phyloP scores from a whole-genome alignment of 2,113 vertebrate genomes.

The Crotalus horridus region DNA sequence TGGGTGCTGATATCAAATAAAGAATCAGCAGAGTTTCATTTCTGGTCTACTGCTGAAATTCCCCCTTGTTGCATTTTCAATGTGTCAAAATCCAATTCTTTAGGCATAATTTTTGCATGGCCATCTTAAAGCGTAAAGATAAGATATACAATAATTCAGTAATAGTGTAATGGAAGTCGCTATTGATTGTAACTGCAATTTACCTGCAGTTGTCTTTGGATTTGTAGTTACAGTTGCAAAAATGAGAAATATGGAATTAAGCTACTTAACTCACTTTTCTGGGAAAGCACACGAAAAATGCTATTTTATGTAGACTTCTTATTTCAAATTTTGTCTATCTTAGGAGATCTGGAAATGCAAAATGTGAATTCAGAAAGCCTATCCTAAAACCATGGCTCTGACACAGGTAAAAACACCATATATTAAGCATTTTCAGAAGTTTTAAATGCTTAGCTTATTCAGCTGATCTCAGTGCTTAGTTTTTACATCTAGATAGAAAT shows the following conservation, averaged over 20 bases:
- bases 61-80: not conserved
- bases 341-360: not conserved
- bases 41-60: not conserved
- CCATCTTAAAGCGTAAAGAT: not conserved
- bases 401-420: conserved; percentile 8
- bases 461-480: not conserved
- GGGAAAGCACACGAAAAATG: not conserved
- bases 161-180: not conserved
- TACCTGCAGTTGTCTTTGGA: not conserved
- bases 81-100: not conserved
- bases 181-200: not conserved
- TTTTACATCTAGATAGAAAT: not conserved
- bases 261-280: not conserved
- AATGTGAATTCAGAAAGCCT: not conserved
- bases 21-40: not conserved
- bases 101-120: not conserved
- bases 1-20: not conserved
- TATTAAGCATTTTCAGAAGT: not conserved
- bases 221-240: not conserved
- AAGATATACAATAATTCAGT: not conserved
- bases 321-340: not conserved
- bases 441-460: not conserved
- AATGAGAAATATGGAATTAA: not conserved
- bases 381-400: conserved; percentile 9
- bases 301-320: not conserved